These are phyloP conservation scores for Eidolon helvum DNA, from an alignment of 2,113 vertebrate genomes.

Conservation along the genomic window DNA sequence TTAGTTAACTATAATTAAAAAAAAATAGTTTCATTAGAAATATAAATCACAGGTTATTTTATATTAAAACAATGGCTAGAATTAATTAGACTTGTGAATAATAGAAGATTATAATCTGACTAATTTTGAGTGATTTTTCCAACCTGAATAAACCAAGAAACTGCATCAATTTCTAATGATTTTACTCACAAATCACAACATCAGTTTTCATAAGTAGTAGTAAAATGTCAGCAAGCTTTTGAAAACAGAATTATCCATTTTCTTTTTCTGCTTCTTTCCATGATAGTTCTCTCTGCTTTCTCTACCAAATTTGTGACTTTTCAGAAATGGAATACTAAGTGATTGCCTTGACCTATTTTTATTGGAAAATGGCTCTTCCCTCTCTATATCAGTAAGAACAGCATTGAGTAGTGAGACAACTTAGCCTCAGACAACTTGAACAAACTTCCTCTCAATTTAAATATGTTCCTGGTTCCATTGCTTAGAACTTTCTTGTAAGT, in stretches of 20 bases:
- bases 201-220: not conserved
- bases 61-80: not conserved
- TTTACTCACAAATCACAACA: not conserved
- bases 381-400: not conserved
- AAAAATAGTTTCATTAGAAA: not conserved
- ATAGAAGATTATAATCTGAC: not conserved
- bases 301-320: not conserved
- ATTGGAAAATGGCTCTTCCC: not conserved
- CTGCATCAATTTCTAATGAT: not conserved
- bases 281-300: not conserved
- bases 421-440: not conserved
- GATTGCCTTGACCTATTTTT: not conserved
- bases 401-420: not conserved
- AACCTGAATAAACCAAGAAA: not conserved
- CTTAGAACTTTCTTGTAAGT: not conserved
- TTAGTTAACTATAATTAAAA: not conserved
- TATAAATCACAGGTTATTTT: not conserved
- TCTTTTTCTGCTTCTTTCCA: not conserved
- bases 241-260: not conserved
- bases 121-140: not conserved
- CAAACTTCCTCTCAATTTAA: not conserved
- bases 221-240: not conserved
- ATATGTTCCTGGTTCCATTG: not conserved
- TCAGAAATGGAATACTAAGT: not conserved
- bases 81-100: conserved; percentile 21